Evolutionary conservation across 2,113 vertebrate genomes (phyloP).

Genomic region (Sebastes fasciatus): DNA sequence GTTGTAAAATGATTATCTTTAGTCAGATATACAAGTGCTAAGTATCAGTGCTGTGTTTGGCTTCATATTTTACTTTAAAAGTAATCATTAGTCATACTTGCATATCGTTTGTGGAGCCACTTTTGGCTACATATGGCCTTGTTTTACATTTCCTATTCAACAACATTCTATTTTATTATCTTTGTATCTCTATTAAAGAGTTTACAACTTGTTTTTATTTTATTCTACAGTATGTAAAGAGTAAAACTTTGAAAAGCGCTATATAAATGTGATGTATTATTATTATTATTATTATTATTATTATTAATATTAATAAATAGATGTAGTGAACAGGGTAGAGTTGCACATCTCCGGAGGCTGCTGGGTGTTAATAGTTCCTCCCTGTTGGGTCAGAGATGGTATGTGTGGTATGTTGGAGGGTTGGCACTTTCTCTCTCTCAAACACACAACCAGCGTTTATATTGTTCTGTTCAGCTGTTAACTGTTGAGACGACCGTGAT

Average conservation of each 20-base stretch:
- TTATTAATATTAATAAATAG: too few relatives aligned
- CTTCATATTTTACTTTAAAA: not conserved
- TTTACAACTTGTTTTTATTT: too few relatives aligned
- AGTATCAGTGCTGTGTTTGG: not conserved
- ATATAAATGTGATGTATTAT: too few relatives aligned
- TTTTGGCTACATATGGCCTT: not conserved
- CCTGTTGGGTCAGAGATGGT: constrained; percentile 51
- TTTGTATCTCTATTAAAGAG: too few relatives aligned
- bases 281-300: too few relatives aligned
- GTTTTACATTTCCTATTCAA: too few relatives aligned
- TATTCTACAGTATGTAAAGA: too few relatives aligned
- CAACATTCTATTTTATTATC: too few relatives aligned
- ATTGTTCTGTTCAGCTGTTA: constrained; percentile 16
- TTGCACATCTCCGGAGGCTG: constrained; percentile 12
- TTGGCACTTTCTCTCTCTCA: not conserved
- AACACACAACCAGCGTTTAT: constrained; percentile 1
- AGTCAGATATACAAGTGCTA: not conserved
- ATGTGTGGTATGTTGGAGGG: constrained; percentile 63
- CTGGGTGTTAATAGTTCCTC: constrained; percentile 51
- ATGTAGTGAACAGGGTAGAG: not conserved
- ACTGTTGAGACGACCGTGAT: not conserved
- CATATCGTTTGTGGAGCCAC: not conserved
- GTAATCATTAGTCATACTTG: not conserved
- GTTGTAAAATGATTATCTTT: not conserved
- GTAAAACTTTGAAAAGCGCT: too few relatives aligned